Base-by-base conservation (phyloP, 2,888 invertebrate species). In the Hydriomena furcata region DNA sequence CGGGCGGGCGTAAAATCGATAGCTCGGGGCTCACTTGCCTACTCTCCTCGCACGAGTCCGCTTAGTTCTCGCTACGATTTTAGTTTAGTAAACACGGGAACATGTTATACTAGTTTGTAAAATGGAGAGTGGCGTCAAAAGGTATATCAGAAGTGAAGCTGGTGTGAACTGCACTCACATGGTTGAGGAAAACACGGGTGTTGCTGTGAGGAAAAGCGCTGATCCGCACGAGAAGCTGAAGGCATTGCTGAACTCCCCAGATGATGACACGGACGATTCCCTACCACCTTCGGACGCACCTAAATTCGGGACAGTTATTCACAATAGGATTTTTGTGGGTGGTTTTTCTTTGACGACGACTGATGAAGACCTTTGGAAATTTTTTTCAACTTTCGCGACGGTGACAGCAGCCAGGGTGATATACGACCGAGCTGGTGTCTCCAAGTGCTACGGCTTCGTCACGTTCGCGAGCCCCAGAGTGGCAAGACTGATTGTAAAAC, bases 271-370 rank as follows among this genome's bases (percentile, higher is more conserved):
- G 0, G 90, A 91, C 40, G 91, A 91, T 46, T 76, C 79, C 7
- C 74, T 87, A 0, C 88, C 87, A 2, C 87, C 89, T 0, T 80
- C 86, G 1, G 88, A 84, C 72, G 92, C 83, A 60, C 93, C 85
- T 0, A 93, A 93, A 73, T 93, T 92, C 64, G 97, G 94, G 60
- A 98, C 97, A 23, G 92, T 98, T 55, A 97, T 98, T 68, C 98
- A 98, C 52, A 98, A 98, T 84, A 92, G 98, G 69, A 96, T 99
- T 72, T 99, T 99, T 84, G 98, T 99, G 41, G 98, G 99, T 49
- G 99, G 98, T 13, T 98, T 99, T 72, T 96, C 98, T 47, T 93
- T 97, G 69, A 97, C 95, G 73, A 98, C 98, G 34, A 97, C 97
- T 37, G 98, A 98, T 86, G 94, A 95, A 44, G 98, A 98, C 76